Evolutionary conservation across 2,888 invertebrate genomes (phyloP).

Genomic region (Scaptomyza cyrtandrae): DNA sequence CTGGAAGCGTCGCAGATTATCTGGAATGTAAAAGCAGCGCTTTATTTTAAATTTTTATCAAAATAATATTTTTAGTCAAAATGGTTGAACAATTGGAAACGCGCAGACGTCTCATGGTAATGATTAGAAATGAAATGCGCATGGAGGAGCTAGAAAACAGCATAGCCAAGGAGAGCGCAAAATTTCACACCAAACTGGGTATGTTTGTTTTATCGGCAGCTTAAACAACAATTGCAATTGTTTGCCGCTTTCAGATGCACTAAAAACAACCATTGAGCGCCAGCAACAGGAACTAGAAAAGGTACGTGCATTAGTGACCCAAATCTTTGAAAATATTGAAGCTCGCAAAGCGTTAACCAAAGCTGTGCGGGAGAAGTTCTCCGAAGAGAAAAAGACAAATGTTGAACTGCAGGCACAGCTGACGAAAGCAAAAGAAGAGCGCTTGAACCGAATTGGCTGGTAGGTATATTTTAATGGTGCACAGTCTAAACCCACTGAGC

Average conservation of each 20-base stretch:
- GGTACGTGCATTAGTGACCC: neutral
- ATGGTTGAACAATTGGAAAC: conserved; percentile 36
- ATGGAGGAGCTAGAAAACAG: conserved; percentile 19
- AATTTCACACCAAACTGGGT: conserved; percentile 39
- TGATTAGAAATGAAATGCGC: conserved; percentile 33
- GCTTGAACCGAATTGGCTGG: conserved; percentile 41
- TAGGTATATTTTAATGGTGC: conserved; percentile 16
- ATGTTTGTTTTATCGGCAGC: neutral
- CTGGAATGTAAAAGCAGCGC: conserved; percentile 25
- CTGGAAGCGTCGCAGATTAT: conserved; percentile 24
- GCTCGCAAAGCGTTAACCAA: conserved; percentile 13
- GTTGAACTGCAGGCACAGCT: conserved; percentile 20
- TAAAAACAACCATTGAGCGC: neutral
- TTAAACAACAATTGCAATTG: neutral
- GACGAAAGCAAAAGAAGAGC: conserved; percentile 10
- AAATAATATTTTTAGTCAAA: neutral
- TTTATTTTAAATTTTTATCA: conserved; percentile 18
- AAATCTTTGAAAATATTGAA: conserved; percentile 25
- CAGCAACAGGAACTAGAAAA: conserved; percentile 32
- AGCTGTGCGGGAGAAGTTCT: conserved; percentile 27
- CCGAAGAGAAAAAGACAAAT: conserved; percentile 18
- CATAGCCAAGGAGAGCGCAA: conserved; percentile 37
- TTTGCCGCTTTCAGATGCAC: neutral
- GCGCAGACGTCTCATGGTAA: conserved; percentile 34
- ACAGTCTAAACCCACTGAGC: neutral